These are phyloP conservation scores for Amphipyra tragopoginis DNA, from an alignment of 2,888 invertebrate species.

Conservation along the genomic window DNA sequence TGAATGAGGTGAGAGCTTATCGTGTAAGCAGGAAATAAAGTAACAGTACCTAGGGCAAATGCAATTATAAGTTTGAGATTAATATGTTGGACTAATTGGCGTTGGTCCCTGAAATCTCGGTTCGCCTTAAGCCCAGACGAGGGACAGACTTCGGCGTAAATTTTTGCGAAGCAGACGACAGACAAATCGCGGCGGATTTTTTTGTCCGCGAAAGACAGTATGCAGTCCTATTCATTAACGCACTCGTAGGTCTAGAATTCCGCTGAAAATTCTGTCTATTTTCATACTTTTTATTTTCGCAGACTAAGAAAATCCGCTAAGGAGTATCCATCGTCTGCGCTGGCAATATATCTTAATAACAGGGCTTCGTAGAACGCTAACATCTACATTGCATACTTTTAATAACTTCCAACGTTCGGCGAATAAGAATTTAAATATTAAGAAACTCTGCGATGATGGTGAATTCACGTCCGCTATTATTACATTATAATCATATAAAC, in stretches of 20 bases:
- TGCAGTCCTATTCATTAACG: too few species aligned
- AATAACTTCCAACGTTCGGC: neutral
- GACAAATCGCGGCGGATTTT: too few species aligned
- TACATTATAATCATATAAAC: conserved; percentile 39
- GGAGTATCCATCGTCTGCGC: too few species aligned
- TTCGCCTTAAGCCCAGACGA: too few species aligned
- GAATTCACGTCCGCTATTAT: conserved; percentile 18
- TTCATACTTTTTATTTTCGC: too few species aligned
- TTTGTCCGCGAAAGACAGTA: too few species aligned
- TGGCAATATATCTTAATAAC: neutral
- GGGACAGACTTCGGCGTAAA: too few species aligned
- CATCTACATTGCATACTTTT: too few species aligned
- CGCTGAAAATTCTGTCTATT: too few species aligned
- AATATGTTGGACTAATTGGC: conserved; percentile 11
- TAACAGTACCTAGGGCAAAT: conserved; percentile 36
- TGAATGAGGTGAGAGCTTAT: conserved; percentile 40
- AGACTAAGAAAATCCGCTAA: too few species aligned
- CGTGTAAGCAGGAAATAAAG: conserved; percentile 45
- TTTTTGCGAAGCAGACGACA: too few species aligned
- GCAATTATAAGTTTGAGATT: conserved; percentile 32
- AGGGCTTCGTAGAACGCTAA: neutral
- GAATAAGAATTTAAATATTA: conserved; percentile 1
- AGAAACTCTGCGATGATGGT: neutral
- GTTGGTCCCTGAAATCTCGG: neutral
- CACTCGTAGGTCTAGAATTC: too few species aligned